Evolutionary conservation across 1,140 invertebrate genomes (phyloP).

Genomic region (Macrobrachium nipponense): DNA sequence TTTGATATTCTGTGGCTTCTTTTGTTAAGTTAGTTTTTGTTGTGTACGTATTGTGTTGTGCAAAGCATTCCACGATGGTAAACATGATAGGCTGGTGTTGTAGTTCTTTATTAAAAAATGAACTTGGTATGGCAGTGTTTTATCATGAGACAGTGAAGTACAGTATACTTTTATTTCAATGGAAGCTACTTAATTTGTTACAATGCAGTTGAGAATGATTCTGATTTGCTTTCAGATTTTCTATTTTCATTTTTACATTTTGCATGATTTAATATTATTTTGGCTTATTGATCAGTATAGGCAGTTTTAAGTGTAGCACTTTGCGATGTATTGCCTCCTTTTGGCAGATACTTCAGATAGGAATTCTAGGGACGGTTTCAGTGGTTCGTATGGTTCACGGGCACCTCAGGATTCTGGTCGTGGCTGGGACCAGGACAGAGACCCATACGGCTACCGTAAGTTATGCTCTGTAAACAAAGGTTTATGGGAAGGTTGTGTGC

Average conservation of each 20-base stretch:
- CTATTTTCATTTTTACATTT: neutral
- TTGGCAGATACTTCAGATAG: conserved; percentile 55
- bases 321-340: conserved; percentile 72
- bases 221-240: neutral
- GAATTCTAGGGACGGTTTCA: conserved; percentile 56
- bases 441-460: conserved; percentile 71
- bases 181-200: neutral
- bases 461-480: neutral
- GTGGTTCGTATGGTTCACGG: conserved; percentile 45
- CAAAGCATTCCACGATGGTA: too few relatives aligned
- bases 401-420: conserved; percentile 38
- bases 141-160: too few relatives aligned
- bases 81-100: too few relatives aligned
- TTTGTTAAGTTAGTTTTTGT: too few relatives aligned
- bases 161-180: neutral
- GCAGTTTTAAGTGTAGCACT: conserved; percentile 18
- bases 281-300: neutral
- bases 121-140: too few relatives aligned
- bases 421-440: conserved; percentile 65
- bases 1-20: too few relatives aligned
- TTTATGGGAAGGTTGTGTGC: neutral
- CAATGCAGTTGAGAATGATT: neutral
- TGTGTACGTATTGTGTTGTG: too few relatives aligned
- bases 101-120: too few relatives aligned
- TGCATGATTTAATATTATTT: neutral